Percentiles rank a stretch among this genome's conserved stretches.
phyloP scores from a whole-genome alignment of 2,888 invertebrate species.

The Perithous albicinctus region DNA sequence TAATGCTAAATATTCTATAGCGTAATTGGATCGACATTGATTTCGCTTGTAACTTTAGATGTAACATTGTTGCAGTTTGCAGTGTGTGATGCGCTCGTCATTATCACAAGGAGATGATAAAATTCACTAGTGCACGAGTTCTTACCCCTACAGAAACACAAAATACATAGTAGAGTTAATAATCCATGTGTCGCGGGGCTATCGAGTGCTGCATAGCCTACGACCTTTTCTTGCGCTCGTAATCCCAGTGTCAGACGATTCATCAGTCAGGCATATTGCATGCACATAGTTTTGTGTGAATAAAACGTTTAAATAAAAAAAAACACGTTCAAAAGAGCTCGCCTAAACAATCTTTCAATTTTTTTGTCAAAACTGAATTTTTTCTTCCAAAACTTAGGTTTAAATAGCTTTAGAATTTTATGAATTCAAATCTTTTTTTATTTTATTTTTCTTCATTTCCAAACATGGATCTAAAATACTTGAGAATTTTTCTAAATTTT shows the following conservation, averaged over 20 bases:
- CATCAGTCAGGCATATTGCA: background rate
- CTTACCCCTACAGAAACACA: background rate
- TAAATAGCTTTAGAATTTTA: too few relatives aligned
- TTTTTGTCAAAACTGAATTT: too few relatives aligned
- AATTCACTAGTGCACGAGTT: conserved; percentile 41
- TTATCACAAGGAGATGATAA: conserved; percentile 46
- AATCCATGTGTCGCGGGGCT: conserved; percentile 47
- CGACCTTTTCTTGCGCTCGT: conserved; percentile 34
- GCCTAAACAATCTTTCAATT: background rate
- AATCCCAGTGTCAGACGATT: conserved; percentile 26
- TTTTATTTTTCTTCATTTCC: too few relatives aligned
- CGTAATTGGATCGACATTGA: conserved; percentile 56
- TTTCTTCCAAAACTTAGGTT: too few relatives aligned
- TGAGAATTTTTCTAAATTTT: too few relatives aligned
- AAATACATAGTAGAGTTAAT: conserved; percentile 40
- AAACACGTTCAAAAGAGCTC: too few relatives aligned
- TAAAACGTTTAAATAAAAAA: too few relatives aligned
- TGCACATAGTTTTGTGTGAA: background rate
- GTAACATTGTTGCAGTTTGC: conserved; percentile 66
- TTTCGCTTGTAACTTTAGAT: conserved; percentile 36
- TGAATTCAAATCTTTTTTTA: too few relatives aligned
- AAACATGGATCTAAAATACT: too few relatives aligned
- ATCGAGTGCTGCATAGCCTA: conserved; percentile 40
- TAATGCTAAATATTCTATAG: conserved; percentile 4
- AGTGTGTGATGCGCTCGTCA: conserved; percentile 18